A percentile compares a stretch with the other conserved stretches of the same genome.
These are phyloP conservation scores for Siderastrea siderea DNA, from an alignment of 92 coral and sea anemone genomes.

Conservation along the genomic window DNA sequence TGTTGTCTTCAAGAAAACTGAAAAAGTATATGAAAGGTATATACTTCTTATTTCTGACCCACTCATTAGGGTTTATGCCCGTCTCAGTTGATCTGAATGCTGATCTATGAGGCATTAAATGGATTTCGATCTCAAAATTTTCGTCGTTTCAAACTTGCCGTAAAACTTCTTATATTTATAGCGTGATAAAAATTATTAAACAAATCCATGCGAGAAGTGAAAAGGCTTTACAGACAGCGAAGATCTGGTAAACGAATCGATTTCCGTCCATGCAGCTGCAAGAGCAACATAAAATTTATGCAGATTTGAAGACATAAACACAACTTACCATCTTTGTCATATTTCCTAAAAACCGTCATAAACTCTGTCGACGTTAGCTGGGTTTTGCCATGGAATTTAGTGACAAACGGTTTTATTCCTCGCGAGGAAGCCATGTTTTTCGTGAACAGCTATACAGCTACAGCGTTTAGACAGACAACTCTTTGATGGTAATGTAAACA, in stretches of 20 bases:
- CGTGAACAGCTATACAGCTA: not conserved
- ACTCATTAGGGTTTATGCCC: not conserved
- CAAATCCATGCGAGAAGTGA: not conserved
- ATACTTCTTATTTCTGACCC: not conserved
- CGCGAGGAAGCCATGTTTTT: constrained; percentile 40
- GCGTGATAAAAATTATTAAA: not conserved
- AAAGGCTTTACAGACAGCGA: not conserved
- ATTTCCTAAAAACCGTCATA: constrained; percentile 81
- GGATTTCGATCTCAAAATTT: not conserved
- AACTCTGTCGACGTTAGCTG: constrained; percentile 76
- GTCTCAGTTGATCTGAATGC: not conserved
- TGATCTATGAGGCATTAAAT: not conserved
- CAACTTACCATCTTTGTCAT: constrained; percentile 91
- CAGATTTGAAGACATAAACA: not conserved
- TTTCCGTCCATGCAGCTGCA: constrained; percentile 9
- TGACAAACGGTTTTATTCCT: constrained; percentile 46
- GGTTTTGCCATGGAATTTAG: constrained; percentile 66
- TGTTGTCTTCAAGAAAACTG: not conserved
- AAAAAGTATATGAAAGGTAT: not conserved
- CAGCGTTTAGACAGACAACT: not conserved
- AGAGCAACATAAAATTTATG: not conserved
- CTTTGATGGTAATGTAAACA: constrained; percentile 7
- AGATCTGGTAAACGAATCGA: not conserved
- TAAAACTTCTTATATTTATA: not conserved
- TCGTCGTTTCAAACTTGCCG: not conserved